Evolutionary conservation across 2,113 vertebrate genomes (phyloP), one percentile per base, ranked within the genome.

Genomic region (Hyla sarda): DNA sequence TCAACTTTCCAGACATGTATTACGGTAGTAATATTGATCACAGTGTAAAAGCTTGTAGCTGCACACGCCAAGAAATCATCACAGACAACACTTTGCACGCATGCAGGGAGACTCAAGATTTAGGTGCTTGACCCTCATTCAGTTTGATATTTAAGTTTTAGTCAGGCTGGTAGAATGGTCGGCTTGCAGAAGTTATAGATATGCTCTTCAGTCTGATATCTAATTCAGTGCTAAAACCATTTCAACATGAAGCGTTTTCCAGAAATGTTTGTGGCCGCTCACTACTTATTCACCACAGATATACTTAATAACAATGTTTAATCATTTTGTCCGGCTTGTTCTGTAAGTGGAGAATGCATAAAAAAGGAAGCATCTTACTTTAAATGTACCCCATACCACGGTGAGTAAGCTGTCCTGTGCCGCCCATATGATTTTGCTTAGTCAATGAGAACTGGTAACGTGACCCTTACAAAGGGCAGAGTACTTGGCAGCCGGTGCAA

Each of bases 401-500:
- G 28, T 30, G 62, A 30, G 28, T 30, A 25, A 25, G 28, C 5
- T 16, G 23, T n/a, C 21, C 56, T 58, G 56, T 58, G 25, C 58
- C 11, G 37, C 47, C 23, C 62, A 56, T 67, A 75, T 32, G 21
- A 84, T 76, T 75, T 75, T 58, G 13, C 54, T 60, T 76, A 45
- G 54, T 84, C 52, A 62, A 41, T 84, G 16, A 67, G 74, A 14
- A n/a, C 47, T 14, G 21, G 6, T 69, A 60, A 78, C 17, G 47
- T 71, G 47, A 78, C 84, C 41, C 28, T 62, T 60, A 10, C 16
- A 58, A 32, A 52, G 83, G 54, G 23, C 76, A 47, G 34, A 37
- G 84, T 30, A 56, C 67, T 80, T 86, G 84, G 84, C 84, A 72
- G 84, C 75, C 21, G n/a, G 13, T 14, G 28, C 62, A 71, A 34